Percentiles rank a stretch among this genome's conserved stretches.
These are phyloP conservation scores for Acrocephalus kingi DNA, from an alignment of 2,113 vertebrate species.

Conservation along the genomic window DNA sequence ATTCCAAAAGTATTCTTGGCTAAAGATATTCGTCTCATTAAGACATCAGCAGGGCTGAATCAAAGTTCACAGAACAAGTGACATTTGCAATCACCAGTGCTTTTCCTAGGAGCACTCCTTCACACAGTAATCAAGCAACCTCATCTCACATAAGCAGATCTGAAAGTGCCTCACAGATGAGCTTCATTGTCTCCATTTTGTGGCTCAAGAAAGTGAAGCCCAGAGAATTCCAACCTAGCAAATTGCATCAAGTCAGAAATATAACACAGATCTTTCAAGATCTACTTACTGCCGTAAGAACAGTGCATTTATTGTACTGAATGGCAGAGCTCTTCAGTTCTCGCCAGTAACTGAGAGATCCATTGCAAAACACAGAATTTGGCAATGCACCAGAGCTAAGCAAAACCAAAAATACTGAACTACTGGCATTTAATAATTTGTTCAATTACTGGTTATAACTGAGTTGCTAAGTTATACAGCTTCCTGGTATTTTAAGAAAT, in stretches of 20 bases:
- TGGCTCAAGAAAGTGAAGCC: not conserved
- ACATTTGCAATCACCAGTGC: slow-evolving; percentile 13
- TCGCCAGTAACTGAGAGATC: not conserved
- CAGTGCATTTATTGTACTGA: not conserved
- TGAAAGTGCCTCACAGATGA: not conserved
- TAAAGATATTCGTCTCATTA: not conserved
- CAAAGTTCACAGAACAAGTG: not conserved
- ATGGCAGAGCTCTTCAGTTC: not conserved
- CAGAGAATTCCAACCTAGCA: not conserved
- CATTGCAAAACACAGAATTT: not conserved
- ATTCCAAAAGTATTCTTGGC: not conserved
- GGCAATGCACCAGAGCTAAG: not conserved
- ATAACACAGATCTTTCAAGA: not conserved
- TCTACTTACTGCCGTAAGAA: slow-evolving; percentile 10
- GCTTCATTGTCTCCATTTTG: not conserved
- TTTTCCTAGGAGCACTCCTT: not conserved
- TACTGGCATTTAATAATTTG: not conserved
- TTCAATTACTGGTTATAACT: not conserved
- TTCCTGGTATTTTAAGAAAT: not conserved
- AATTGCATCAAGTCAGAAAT: not conserved
- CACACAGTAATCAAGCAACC: not conserved
- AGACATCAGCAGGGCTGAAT: not conserved
- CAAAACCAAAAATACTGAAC: not conserved
- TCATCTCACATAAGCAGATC: not conserved
- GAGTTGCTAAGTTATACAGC: not conserved